Evolutionary conservation across 2,888 invertebrate genomes (phyloP).

Genomic region (Andrena hattorfiana): DNA sequence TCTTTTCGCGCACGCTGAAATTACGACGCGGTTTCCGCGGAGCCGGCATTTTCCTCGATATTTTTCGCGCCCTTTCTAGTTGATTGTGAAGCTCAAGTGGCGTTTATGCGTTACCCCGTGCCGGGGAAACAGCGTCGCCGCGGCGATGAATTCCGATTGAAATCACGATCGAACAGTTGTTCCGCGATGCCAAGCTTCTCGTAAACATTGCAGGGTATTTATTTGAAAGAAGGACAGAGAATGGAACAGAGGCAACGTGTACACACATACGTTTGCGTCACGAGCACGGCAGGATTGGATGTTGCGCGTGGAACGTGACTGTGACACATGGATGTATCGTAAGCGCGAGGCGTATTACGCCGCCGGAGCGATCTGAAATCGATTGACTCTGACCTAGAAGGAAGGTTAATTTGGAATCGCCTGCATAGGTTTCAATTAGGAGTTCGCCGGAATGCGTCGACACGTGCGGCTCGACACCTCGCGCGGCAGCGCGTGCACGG

Average conservation of each 20-base stretch:
- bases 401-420: conserved; percentile 61
- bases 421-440: conserved; percentile 21
- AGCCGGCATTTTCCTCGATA: not conserved
- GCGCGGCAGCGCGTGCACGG: not conserved
- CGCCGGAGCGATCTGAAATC: conserved; percentile 65
- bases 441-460: conserved; percentile 3
- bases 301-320: conserved; percentile 68
- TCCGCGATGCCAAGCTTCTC: no score
- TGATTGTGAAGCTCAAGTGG: not conserved
- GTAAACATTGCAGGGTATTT: no score
- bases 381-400: conserved; percentile 67
- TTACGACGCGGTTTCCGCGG: not conserved
- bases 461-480: not conserved
- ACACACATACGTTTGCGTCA: no score
- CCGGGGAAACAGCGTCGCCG: no score
- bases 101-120: not conserved
- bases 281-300: conserved; percentile 6
- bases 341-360: conserved; percentile 60
- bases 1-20: not conserved
- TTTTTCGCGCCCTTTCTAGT: not conserved
- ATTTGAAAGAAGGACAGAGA: no score
- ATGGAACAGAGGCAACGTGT: no score
- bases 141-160: no score
- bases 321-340: conserved; percentile 61
- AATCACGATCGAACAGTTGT: no score